Evolutionary conservation across 2,797 vertebrate species (phyloP).

Genomic region (Scolopax bukidnonensis): DNA sequence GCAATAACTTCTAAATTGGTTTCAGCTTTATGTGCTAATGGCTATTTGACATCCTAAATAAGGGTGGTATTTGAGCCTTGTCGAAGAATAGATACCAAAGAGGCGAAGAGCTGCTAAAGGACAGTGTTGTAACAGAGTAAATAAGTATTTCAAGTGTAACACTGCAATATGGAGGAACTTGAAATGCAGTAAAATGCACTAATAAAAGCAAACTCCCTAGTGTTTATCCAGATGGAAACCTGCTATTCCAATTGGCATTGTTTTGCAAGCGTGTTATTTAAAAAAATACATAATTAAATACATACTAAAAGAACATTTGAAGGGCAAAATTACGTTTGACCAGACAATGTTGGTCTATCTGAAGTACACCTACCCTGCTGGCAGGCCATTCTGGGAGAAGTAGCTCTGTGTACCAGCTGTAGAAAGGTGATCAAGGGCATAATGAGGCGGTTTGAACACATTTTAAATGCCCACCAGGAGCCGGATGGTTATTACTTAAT

Average conservation of each 20-base stretch:
- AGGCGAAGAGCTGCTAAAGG: background rate
- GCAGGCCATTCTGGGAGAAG: background rate
- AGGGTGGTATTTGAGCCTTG: background rate
- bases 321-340: background rate
- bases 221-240: background rate
- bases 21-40: background rate
- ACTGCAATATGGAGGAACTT: background rate
- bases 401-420: background rate
- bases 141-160: background rate
- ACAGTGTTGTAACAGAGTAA: background rate
- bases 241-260: background rate
- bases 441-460: background rate
- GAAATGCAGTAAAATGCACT: background rate
- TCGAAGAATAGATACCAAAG: background rate
- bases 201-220: background rate
- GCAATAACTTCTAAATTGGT: background rate
- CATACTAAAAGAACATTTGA: background rate
- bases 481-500: background rate
- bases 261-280: background rate
- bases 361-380: background rate
- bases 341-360: background rate
- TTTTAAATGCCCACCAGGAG: background rate
- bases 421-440: background rate
- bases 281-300: background rate
- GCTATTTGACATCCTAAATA: background rate